These are phyloP conservation scores for Neomicropteryx cornuta DNA, from an alignment of 1,140 invertebrate genomes.

Conservation along the genomic window DNA sequence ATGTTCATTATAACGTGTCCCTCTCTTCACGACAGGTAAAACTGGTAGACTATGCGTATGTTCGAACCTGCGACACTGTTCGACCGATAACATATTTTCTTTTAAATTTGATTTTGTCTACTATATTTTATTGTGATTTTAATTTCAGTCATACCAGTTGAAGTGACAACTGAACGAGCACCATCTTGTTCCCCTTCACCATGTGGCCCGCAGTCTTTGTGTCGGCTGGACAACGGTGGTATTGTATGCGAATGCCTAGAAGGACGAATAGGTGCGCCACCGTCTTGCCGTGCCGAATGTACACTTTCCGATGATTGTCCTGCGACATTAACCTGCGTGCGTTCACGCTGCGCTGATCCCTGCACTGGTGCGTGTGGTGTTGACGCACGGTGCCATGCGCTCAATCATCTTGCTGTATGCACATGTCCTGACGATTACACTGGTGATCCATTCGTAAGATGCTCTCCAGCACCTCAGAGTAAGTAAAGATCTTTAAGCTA, in stretches of 20 bases:
- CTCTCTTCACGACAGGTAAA: too few relatives aligned
- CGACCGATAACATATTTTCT: conserved; percentile 3
- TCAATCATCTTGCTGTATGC: conserved; percentile 66
- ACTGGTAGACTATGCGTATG: too few relatives aligned
- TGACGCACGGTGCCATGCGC: conserved; percentile 58
- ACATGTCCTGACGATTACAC: conserved; percentile 58
- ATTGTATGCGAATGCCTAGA: conserved; percentile 69
- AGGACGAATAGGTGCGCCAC: conserved; percentile 63
- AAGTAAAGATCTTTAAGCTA: conserved; percentile 7
- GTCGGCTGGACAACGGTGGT: conserved; percentile 55
- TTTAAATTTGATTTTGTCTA: conserved; percentile 8
- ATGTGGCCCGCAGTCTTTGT: conserved; percentile 72
- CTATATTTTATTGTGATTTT: background rate
- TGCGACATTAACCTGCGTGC: conserved; percentile 57
- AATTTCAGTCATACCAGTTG: conserved; percentile 22
- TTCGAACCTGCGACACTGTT: too few relatives aligned
- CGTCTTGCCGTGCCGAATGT: conserved; percentile 64
- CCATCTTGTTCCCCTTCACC: conserved; percentile 67
- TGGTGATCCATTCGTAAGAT: conserved; percentile 67
- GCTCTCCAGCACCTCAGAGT: conserved; percentile 41
- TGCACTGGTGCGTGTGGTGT: conserved; percentile 64
- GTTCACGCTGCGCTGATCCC: conserved; percentile 62
- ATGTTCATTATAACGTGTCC: too few relatives aligned
- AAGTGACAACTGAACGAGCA: conserved; percentile 43
- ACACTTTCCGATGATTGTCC: conserved; percentile 61